phyloP scores from a whole-genome alignment of 2,797 vertebrate genomes.

The Onychomys arenicola region DNA sequence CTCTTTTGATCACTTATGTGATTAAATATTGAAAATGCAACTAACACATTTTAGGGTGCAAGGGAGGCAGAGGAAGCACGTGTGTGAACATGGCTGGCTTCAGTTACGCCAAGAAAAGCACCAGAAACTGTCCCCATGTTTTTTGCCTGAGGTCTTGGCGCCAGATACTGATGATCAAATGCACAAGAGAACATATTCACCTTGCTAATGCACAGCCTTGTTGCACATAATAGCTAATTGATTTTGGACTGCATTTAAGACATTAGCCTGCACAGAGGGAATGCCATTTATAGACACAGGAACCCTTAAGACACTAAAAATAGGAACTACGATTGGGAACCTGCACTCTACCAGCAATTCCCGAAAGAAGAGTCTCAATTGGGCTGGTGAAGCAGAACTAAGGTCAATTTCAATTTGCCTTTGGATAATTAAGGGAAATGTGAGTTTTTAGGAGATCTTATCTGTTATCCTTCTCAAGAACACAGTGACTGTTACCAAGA shows the following conservation, averaged over 20 bases:
- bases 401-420: constrained; percentile 40
- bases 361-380: constrained; percentile 72
- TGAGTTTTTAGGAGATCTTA: neutral
- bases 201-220: constrained; percentile 50
- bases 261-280: constrained; percentile 70
- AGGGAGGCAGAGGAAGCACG: neutral
- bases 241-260: constrained; percentile 72
- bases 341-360: constrained; percentile 59
- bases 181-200: constrained; percentile 46
- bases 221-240: constrained; percentile 60
- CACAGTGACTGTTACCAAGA: neutral
- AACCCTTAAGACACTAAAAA: constrained; percentile 69
- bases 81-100: neutral
- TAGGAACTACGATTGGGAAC: constrained; percentile 55
- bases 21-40: constrained; percentile 32
- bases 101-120: constrained; percentile 11
- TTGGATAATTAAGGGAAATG: constrained; percentile 57
- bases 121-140: neutral
- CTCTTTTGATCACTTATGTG: neutral
- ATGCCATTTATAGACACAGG: constrained; percentile 62
- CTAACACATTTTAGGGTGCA: neutral
- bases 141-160: neutral
- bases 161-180: neutral
- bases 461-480: constrained; percentile 50
- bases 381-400: constrained; percentile 66